Evolutionary conservation across 2,113 vertebrate species (phyloP).

Genomic region (Semnornis frantzii): DNA sequence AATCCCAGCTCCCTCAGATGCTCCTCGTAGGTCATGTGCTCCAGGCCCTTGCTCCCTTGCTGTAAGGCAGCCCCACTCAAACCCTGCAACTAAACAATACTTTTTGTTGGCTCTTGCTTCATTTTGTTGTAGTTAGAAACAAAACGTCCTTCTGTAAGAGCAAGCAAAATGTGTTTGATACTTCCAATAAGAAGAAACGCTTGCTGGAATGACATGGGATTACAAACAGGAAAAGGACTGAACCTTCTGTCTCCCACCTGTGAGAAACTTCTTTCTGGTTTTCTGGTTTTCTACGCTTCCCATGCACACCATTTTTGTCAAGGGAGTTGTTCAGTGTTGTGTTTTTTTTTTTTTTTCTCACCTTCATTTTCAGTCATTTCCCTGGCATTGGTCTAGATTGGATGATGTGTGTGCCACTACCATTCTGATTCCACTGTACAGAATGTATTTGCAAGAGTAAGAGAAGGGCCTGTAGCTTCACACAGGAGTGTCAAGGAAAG

Average conservation of each 20-base stretch:
- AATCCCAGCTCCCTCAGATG: too few relatives aligned
- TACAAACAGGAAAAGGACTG: fast-evolving
- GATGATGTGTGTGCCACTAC: not conserved
- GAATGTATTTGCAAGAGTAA: not conserved
- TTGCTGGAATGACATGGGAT: not conserved
- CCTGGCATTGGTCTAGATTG: not conserved
- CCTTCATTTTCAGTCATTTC: not conserved
- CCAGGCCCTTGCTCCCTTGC: not conserved
- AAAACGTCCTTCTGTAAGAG: not conserved
- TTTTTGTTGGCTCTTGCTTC: not conserved
- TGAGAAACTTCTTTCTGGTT: not conserved
- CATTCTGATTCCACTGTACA: not conserved
- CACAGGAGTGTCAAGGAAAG: not conserved
- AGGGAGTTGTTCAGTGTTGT: not conserved
- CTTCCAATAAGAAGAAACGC: not conserved
- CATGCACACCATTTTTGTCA: fast-evolving
- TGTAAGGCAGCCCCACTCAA: not conserved
- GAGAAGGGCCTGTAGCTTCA: not conserved
- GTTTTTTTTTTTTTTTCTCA: too few relatives aligned
- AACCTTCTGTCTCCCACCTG: not conserved
- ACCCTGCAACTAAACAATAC: not conserved
- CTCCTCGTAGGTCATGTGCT: too few relatives aligned
- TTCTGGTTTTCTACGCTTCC: fast-evolving
- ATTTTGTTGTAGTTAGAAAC: not conserved
- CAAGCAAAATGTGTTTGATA: not conserved